These are phyloP conservation scores for Pristionchus entomophagus DNA, from an alignment of 2,888 invertebrate genomes.

Conservation along the genomic window DNA sequence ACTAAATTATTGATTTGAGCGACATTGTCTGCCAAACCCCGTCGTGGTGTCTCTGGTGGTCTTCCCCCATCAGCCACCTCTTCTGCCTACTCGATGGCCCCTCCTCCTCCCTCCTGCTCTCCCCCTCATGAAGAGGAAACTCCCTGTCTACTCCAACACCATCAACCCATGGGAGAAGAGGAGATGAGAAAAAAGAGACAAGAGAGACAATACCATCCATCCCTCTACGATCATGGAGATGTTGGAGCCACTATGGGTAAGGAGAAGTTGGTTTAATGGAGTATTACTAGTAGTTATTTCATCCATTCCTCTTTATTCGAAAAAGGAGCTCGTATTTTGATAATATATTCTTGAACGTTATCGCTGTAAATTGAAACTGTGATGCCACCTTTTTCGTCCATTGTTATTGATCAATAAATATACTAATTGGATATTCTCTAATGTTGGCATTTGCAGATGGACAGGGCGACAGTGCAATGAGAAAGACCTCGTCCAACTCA, in stretches of 20 bases:
- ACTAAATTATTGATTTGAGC: background rate
- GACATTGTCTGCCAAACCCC: background rate
- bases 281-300: no score
- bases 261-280: no score
- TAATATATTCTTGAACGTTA: background rate
- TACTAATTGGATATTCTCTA: background rate
- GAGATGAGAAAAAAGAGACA: background rate
- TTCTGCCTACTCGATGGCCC: background rate
- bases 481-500: background rate
- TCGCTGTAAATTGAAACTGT: no score
- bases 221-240: slow-evolving; percentile 23
- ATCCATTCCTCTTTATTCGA: no score
- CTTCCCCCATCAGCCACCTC: background rate
- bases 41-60: background rate
- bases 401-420: background rate
- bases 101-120: background rate
- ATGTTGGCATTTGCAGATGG: background rate
- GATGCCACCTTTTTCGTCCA: no score
- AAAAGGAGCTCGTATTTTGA: no score
- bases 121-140: slow-evolving; percentile 5
- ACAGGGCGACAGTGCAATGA: no score
- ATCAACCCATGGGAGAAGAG: slow-evolving; percentile 22
- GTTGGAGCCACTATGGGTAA: background rate
- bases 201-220: background rate
- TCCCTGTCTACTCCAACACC: background rate